Base-by-base conservation (phyloP, 2,113 vertebrate genomes). In the Phoxinus phoxinus region DNA sequence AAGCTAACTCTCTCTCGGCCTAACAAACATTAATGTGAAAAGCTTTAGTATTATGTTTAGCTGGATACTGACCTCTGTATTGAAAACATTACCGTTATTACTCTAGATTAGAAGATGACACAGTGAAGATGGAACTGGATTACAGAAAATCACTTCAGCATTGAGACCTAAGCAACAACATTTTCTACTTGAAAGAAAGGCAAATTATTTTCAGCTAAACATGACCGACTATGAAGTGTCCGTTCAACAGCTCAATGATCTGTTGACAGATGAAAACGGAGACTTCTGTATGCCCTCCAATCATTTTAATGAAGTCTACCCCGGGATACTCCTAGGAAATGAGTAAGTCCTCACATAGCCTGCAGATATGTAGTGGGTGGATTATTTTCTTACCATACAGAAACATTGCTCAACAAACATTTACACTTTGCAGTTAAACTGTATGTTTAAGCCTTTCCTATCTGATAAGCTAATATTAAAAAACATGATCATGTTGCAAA, bases 211-310 rank as follows among this genome's bases (percentile, higher is more conserved):
- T 59, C 85, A 35, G 44, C 80, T 35, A 63, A 86, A 44, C 91
- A 96, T 96, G 96, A 93, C 94, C 74, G 92, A 94, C 81, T 96
- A 94, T 86, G 93, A 91, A 85, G 94, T 98, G 73, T 96, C 96
- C 1, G 95, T 99, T 80, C 96, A 97, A 89, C 96, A 97, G 82
- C 96, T 98, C 78, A 98, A 98, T 91, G 97, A 98, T 8, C 91
- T 98, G 84, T 88, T 98, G 84, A 95, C 95, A 3, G 95, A 98
- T 53, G 95, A 95, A 41, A 94, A 94, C 89, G 97, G 97, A 84
- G 94, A 95, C 84, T 98, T 97, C 94, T 95, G 95, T 92, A 94
- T 97, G 86, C 97, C 97, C 0, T 96, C 94, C 78, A 93, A 94
- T 91, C 95, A 96, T 89, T 96, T 95, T 90, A 95, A 97, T 87